Evolutionary conservation across 2,797 vertebrate genomes (phyloP).

Genomic region (Cottoperca gobio): DNA sequence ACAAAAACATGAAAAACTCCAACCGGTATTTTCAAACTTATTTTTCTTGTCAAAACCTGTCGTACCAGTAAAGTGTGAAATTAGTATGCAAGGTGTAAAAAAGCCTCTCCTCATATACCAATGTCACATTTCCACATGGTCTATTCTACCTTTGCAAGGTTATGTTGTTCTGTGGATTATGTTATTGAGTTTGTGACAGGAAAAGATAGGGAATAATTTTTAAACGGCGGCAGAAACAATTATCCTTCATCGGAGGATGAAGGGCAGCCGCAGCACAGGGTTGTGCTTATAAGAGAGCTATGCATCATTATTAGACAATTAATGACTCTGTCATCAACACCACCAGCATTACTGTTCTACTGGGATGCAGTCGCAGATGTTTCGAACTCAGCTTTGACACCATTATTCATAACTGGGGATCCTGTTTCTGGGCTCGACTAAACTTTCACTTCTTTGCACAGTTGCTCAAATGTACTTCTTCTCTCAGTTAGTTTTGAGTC

Average conservation of each 20-base stretch:
- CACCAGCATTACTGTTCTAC: slow-evolving; percentile 47
- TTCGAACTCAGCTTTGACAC: slow-evolving; percentile 53
- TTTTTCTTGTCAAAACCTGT: not conserved
- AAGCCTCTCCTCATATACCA: not conserved
- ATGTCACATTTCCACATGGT: slow-evolving; percentile 29
- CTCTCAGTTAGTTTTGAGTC: slow-evolving; percentile 61
- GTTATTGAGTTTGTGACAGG: slow-evolving; percentile 66
- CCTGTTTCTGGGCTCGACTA: slow-evolving; percentile 21
- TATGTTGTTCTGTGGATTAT: slow-evolving; percentile 41
- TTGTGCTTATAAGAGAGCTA: slow-evolving; percentile 68
- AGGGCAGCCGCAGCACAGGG: slow-evolving; percentile 74
- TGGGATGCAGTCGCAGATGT: slow-evolving; percentile 69
- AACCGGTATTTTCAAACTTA: not conserved
- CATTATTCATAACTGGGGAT: slow-evolving; percentile 45
- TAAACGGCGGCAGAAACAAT: slow-evolving; percentile 76
- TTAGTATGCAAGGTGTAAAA: not conserved
- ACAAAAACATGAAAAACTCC: not conserved
- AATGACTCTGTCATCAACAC: slow-evolving; percentile 79
- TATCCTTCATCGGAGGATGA: slow-evolving; percentile 80
- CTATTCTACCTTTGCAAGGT: slow-evolving; percentile 47
- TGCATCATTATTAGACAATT: slow-evolving; percentile 85
- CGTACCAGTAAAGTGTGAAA: not conserved
- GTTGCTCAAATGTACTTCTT: slow-evolving; percentile 57
- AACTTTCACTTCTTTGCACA: slow-evolving; percentile 57
- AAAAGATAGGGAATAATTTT: slow-evolving; percentile 64